Evolutionary conservation across 2,888 invertebrate species (phyloP).

Genomic region (Anoncus sp.): DNA sequence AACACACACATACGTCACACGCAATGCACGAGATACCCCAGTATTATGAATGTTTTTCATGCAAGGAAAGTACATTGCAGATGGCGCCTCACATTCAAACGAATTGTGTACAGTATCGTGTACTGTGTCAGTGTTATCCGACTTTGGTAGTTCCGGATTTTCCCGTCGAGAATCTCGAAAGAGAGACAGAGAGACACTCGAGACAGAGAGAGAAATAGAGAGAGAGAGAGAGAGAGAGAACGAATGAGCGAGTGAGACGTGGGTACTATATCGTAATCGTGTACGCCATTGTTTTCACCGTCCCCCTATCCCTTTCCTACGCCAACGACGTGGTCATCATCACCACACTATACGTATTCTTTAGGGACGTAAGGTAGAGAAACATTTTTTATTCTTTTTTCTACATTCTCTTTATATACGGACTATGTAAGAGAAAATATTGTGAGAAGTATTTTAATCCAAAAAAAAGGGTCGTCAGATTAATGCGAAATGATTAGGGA

Average conservation of each 20-base stretch:
- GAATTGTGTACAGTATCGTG: slow-evolving; percentile 17
- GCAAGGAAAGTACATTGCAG: slow-evolving; percentile 9
- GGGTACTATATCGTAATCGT: slow-evolving; percentile 20
- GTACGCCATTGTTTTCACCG: slow-evolving; percentile 31
- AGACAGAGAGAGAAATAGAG: no score
- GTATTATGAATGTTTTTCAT: not conserved
- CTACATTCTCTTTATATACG: no score
- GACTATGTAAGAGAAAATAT: no score
- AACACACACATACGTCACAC: not conserved
- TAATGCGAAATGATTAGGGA: no score
- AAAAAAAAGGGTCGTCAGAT: no score
- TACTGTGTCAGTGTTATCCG: slow-evolving; percentile 51
- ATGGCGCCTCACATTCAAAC: slow-evolving; percentile 31
- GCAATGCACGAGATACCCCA: slow-evolving; percentile 3
- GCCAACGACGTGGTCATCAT: slow-evolving; percentile 2
- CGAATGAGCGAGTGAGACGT: slow-evolving; percentile 3
- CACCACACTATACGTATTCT: not conserved
- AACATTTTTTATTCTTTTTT: not conserved
- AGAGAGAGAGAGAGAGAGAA: not conserved
- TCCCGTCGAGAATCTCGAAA: slow-evolving; percentile 25
- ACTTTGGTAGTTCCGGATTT: slow-evolving; percentile 51
- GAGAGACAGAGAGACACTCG: no score
- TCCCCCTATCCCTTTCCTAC: slow-evolving; percentile 2
- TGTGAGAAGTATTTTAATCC: no score
- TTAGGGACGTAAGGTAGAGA: not conserved